A percentile compares a stretch with the other conserved stretches of the same genome.
Evolutionary conservation across 2,113 vertebrate species (phyloP).

Genomic region (Bolborhynchus lineola): DNA sequence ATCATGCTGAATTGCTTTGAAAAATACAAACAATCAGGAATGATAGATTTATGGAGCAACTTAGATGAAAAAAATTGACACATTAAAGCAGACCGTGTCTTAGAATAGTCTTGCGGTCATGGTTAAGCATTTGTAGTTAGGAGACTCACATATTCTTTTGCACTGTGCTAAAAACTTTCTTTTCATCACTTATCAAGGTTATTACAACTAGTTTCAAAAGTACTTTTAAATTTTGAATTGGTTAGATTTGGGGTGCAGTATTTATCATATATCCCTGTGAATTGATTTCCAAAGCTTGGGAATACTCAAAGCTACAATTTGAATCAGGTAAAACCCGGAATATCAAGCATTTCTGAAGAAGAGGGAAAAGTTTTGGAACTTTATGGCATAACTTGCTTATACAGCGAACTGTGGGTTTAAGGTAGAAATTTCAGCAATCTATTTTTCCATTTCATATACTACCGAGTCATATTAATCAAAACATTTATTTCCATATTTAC

Average conservation of each 20-base stretch:
- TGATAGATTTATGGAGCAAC: not conserved
- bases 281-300: not conserved
- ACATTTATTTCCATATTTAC: not conserved
- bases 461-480: not conserved
- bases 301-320: not conserved
- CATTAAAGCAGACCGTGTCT: not conserved
- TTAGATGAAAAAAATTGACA: not conserved
- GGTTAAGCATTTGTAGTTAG: not conserved
- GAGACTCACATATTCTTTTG: not conserved
- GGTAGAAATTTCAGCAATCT: not conserved
- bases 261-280: not conserved
- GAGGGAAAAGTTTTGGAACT: not conserved
- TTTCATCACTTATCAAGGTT: not conserved
- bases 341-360: not conserved
- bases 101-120: not conserved
- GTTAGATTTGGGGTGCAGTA: not conserved
- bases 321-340: not conserved
- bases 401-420: not conserved
- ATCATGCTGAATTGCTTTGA: constrained; percentile 25
- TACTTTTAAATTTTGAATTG: not conserved
- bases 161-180: not conserved
- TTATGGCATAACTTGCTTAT: not conserved
- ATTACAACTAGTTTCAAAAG: not conserved
- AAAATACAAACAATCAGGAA: not conserved
- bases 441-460: not conserved